Evolutionary conservation across 2,888 invertebrate genomes (phyloP).

Genomic region (Cosmopolites sordidus): DNA sequence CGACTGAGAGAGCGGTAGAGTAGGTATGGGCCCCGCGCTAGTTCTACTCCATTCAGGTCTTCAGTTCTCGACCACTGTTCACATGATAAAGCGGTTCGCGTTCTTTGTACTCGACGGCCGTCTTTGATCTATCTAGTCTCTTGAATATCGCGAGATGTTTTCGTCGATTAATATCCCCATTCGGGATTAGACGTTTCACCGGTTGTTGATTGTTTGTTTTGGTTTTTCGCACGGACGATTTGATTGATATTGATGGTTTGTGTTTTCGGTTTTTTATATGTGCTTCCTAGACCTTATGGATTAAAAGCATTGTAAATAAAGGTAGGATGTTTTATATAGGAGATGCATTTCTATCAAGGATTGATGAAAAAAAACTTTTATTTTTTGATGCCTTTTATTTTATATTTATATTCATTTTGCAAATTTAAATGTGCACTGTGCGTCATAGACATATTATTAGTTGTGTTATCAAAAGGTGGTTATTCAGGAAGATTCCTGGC

Average conservation of each 20-base stretch:
- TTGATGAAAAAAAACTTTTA: too few relatives aligned
- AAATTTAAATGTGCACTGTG: too few relatives aligned
- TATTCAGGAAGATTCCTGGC: too few relatives aligned
- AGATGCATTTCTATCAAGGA: neutral
- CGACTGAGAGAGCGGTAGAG: conserved; percentile 14
- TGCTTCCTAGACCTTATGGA: conserved; percentile 9
- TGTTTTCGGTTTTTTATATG: neutral
- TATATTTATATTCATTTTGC: too few relatives aligned
- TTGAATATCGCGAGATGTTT: conserved; percentile 15
- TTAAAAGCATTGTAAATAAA: conserved; percentile 6
- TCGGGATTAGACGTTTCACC: conserved; percentile 10
- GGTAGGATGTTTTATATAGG: conserved; percentile 1
- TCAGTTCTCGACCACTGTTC: conserved; percentile 27
- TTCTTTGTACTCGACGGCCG: conserved; percentile 6
- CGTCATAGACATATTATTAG: too few relatives aligned
- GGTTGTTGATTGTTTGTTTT: conserved; percentile 6
- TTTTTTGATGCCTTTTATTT: too few relatives aligned
- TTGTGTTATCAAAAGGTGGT: too few relatives aligned
- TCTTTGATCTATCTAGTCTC: conserved; percentile 21
- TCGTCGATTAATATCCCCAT: conserved; percentile 9
- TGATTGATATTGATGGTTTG: too few relatives aligned
- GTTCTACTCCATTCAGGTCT: conserved; percentile 16
- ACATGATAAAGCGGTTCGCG: conserved; percentile 19
- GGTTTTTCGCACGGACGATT: neutral
- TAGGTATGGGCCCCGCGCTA: conserved; percentile 21